Conservation (phyloP, 2,888 invertebrate genomes). For the Drosophila bunnanda region DNA sequence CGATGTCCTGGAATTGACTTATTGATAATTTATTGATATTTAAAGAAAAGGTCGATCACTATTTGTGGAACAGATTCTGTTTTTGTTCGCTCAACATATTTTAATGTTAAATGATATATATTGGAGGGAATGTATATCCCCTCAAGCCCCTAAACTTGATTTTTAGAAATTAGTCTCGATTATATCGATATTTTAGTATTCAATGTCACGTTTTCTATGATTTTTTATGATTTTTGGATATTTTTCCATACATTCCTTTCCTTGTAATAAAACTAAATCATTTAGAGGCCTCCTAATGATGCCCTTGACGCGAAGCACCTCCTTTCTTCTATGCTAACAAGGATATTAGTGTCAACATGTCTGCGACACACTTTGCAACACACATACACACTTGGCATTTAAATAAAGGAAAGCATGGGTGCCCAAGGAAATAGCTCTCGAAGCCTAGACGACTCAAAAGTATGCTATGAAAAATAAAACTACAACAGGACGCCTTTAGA, state of each 20-base stretch:
- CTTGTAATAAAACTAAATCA: background rate
- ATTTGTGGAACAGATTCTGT: too few relatives aligned
- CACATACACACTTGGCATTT: conserved; percentile 38
- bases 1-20: background rate
- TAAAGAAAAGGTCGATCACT: too few relatives aligned
- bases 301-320: conserved; percentile 1
- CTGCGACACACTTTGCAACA: conserved; percentile 13
- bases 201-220: too few relatives aligned
- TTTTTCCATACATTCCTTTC: background rate
- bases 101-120: too few relatives aligned
- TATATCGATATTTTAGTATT: background rate
- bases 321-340: conserved; percentile 4
- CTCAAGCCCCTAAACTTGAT: background rate
- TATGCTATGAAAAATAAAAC: conserved; percentile 60
- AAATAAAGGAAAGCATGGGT: conserved; percentile 32
- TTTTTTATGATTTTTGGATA: background rate
- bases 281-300: background rate
- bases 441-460: conserved; percentile 43
- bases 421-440: conserved; percentile 9
- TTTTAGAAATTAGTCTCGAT: background rate
- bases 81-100: too few relatives aligned
- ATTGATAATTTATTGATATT: background rate
- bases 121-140: background rate
- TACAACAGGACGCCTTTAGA: conserved; percentile 38
- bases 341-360: conserved; percentile 5